A percentile compares a stretch with the other conserved stretches of the same genome.
phyloP scores from a whole-genome alignment of 2,797 vertebrate genomes.

The Alauda arvensis region DNA sequence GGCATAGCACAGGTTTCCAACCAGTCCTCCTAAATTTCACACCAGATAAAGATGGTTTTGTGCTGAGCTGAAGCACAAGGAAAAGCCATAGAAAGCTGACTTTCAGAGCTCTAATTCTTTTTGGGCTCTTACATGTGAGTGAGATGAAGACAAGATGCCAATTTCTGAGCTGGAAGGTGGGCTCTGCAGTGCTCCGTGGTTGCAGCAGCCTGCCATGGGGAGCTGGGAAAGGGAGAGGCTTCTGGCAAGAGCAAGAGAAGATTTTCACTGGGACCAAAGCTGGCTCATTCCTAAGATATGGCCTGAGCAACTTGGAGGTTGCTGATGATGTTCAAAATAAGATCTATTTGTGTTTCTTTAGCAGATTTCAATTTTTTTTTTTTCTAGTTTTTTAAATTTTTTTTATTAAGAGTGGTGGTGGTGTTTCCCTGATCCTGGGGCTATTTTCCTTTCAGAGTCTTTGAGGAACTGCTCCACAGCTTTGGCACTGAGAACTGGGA shows the following conservation, averaged over 20 bases:
- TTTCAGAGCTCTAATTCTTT: background rate
- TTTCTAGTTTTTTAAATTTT: no score
- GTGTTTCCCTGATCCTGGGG: background rate
- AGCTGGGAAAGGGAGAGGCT: no score
- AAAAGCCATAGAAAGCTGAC: background rate
- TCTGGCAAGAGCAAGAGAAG: background rate
- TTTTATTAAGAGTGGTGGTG: fast-evolving
- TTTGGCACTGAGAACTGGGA: fast-evolving
- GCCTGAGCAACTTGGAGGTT: background rate
- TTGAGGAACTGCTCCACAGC: fast-evolving
- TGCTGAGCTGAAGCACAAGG: background rate
- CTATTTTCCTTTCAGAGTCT: fast-evolving
- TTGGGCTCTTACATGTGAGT: background rate
- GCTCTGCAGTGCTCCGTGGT: background rate
- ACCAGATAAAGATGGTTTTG: background rate
- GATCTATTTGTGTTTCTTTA: background rate
- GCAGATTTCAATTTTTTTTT: background rate
- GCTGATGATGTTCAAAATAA: background rate
- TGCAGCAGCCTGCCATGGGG: background rate
- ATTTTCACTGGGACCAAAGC: background rate
- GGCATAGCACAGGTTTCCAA: background rate
- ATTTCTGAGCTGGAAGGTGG: background rate
- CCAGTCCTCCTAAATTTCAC: background rate
- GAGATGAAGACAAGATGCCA: background rate
- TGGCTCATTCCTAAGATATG: background rate